These are phyloP conservation scores for Diplazon laetatorius DNA, from an alignment of 2,888 invertebrate genomes.

Conservation along the genomic window DNA sequence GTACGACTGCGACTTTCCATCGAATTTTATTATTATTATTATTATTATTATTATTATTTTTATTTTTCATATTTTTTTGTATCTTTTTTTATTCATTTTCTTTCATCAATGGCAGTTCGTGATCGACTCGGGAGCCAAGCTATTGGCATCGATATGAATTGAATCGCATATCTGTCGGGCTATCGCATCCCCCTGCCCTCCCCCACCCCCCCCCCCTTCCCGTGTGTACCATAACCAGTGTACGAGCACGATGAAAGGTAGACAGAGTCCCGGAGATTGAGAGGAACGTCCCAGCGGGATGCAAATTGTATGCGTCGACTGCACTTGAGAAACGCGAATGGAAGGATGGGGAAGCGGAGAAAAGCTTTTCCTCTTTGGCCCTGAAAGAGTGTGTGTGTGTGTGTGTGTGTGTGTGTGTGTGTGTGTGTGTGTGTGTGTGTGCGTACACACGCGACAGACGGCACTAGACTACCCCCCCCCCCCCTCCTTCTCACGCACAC, in stretches of 20 bases:
- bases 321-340: slow-evolving; percentile 50
- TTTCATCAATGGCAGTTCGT: slow-evolving; percentile 38
- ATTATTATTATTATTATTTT: too few relatives aligned
- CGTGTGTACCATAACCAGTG: too few relatives aligned
- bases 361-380: slow-evolving; percentile 37
- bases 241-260: slow-evolving; percentile 35
- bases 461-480: too few relatives aligned
- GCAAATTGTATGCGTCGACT: slow-evolving; percentile 57
- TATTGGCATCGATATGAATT: slow-evolving; percentile 60
- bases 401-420: too few relatives aligned
- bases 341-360: too few relatives aligned
- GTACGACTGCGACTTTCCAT: slow-evolving; percentile 19
- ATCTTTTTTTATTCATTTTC: neutral
- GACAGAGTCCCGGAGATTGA: slow-evolving; percentile 44
- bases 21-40: too few relatives aligned
- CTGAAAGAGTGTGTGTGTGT: too few relatives aligned
- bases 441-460: slow-evolving; percentile 5
- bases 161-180: slow-evolving; percentile 50
- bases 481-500: too few relatives aligned
- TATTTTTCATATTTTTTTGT: too few relatives aligned
- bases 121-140: slow-evolving; percentile 51
- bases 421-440: too few relatives aligned
- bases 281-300: slow-evolving; percentile 51
- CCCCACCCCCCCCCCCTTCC: too few relatives aligned
- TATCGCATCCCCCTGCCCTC: slow-evolving; percentile 26